phyloP scores from a whole-genome alignment of 2,113 vertebrate species.

The Miniopterus natalensis region DNA sequence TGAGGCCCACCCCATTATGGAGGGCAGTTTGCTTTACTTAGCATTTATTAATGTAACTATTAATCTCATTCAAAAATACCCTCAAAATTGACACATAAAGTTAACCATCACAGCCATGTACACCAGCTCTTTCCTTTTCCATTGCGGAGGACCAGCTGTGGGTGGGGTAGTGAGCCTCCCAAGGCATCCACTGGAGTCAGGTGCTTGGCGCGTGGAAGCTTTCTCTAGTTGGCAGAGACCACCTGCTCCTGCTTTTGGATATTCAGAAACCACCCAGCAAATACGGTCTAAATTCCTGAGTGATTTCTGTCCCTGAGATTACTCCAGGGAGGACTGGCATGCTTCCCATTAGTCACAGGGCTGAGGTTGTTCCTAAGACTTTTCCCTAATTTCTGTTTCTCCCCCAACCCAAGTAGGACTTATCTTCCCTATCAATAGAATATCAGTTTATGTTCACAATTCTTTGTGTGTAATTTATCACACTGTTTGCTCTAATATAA shows the following conservation, averaged over 20 bases:
- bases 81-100: not conserved
- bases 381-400: conserved; percentile 44
- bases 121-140: not conserved
- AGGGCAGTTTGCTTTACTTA: not conserved
- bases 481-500: not conserved
- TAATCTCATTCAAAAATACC: not conserved
- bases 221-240: not conserved
- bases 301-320: not conserved
- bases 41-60: conserved; percentile 18
- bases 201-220: not conserved
- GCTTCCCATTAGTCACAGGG: not conserved
- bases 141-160: not conserved
- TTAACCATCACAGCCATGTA: not conserved
- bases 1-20: not conserved
- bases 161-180: not conserved
- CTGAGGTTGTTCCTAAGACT: not conserved
- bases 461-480: not conserved
- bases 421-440: not conserved
- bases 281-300: not conserved
- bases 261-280: conserved; percentile 3
- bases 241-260: not conserved
- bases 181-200: not conserved
- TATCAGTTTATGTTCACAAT: conserved; percentile 47
- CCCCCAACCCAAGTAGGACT: not conserved
- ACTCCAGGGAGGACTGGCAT: not conserved